phyloP scores from a whole-genome alignment of 2,888 invertebrate species.

The Phalera bucephala region DNA sequence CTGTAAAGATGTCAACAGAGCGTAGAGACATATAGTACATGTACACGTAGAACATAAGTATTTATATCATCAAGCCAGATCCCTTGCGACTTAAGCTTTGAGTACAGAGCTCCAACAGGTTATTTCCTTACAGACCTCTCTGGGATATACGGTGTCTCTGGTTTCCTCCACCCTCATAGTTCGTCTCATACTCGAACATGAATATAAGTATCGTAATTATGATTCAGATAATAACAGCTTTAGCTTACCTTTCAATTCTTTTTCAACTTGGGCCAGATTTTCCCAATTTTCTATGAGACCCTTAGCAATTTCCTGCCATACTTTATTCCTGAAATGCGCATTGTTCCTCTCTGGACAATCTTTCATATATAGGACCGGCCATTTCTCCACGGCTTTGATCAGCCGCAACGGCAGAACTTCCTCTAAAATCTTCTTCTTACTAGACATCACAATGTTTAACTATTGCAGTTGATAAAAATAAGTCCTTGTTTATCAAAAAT shows the following conservation, averaged over 20 bases:
- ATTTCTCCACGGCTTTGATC: constrained; percentile 47
- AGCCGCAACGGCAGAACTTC: constrained; percentile 46
- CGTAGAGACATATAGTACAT: no score
- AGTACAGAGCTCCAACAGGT: no score
- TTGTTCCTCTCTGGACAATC: constrained; percentile 36
- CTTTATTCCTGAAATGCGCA: constrained; percentile 31
- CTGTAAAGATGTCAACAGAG: no score
- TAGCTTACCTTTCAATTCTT: constrained; percentile 21
- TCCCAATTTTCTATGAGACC: constrained; percentile 38
- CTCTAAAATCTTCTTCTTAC: constrained; percentile 37
- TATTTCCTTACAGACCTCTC: no score
- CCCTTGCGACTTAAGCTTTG: no score
- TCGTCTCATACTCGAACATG: no score
- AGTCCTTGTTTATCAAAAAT: background rate
- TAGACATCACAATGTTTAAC: constrained; percentile 6
- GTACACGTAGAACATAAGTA: no score
- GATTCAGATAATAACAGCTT: no score
- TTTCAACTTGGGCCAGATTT: constrained; percentile 20
- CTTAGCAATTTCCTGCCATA: constrained; percentile 45
- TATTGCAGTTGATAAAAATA: background rate
- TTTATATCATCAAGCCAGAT: no score
- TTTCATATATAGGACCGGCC: constrained; percentile 43
- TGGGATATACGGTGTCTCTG: no score
- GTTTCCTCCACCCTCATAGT: no score
- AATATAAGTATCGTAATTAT: no score